Base-by-base conservation (phyloP, 2,888 invertebrate species). In the Erebia epiphron region DNA sequence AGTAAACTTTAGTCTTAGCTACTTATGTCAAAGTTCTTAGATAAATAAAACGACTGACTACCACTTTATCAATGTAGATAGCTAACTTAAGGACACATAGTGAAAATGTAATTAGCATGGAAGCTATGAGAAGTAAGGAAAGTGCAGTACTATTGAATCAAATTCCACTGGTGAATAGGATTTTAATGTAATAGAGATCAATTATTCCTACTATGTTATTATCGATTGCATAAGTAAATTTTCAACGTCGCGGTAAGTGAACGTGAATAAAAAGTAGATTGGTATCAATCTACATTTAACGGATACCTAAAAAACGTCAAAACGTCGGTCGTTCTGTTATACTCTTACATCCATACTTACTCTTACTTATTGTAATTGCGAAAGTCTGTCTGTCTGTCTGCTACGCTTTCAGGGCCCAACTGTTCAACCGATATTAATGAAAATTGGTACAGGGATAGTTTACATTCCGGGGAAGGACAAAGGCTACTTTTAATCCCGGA, bases 201-300 rank as follows among this genome's bases (percentile, higher is more conserved):
- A 71, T 71, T 71, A 73, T 57, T 41, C 13, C 46, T 58, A 54
- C 70, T 35, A 50, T 70, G 66, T 58, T 67, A 58, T 68, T 70
- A 65, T 50, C 43, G 68, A 16, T 71, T 71, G 56, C 66, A 62
- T 70, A 73, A 68, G 60, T 58, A 11, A 54, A 52, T 41, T 54
- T 8, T 10, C 41, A 35, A 64, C 11, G n/a, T 13, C 14, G 11
- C 21, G 18, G 26, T 26, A 18, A 54, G 54, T 16, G 54, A 54
- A 16, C 18, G 54, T 54, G 18, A 54, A 54, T 10, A 52, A 54
- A 16, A 54, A 14, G 9, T 54, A 54, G 50, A 50, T 50, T 50
- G n/a, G n/a, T 50, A 50, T 50, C 54, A 54, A 54, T 54, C 16
- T 54, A 54, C 18, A 18, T 35, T 58, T 35, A n/a, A 35, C 57